A percentile compares a stretch with the other conserved stretches of the same genome.
These are phyloP conservation scores for Drosophila incognita DNA, from an alignment of 2,888 invertebrate genomes.

Conservation along the genomic window DNA sequence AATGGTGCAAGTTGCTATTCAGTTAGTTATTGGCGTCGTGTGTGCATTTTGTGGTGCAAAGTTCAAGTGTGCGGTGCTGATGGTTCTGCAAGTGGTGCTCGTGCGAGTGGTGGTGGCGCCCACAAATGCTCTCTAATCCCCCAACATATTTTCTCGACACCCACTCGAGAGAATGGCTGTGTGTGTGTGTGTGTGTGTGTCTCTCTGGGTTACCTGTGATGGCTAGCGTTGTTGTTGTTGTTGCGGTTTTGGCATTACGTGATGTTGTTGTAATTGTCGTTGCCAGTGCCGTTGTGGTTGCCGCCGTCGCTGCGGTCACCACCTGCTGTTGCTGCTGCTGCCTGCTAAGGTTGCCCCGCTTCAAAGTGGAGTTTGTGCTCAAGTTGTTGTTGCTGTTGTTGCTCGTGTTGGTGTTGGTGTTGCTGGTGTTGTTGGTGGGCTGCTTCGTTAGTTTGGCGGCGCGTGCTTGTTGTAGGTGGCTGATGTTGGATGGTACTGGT, in stretches of 20 bases:
- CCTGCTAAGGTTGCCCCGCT: constrained; percentile 58
- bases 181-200: background rate
- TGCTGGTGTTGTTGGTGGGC: constrained; percentile 64
- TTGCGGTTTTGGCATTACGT: constrained; percentile 73
- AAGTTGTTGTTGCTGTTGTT: constrained; percentile 38
- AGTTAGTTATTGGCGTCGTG: constrained; percentile 51
- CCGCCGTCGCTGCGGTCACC: constrained; percentile 74
- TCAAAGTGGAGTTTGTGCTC: constrained; percentile 64
- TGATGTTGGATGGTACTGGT: constrained; percentile 54
- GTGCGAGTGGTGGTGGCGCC: constrained; percentile 4
- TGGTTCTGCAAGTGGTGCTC: constrained; percentile 9
- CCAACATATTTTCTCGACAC: constrained; percentile 10
- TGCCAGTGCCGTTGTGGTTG: constrained; percentile 70
- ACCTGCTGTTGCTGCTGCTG: constrained; percentile 27
- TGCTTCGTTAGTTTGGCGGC: constrained; percentile 72
- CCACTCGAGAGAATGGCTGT: background rate
- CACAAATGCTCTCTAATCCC: constrained; percentile 16
- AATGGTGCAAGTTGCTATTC: constrained; percentile 33
- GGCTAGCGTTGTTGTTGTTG: constrained; percentile 75
- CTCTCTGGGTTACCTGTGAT: constrained; percentile 67
- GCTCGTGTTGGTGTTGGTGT: constrained; percentile 34
- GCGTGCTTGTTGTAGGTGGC: constrained; percentile 53
- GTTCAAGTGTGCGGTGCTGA: constrained; percentile 48
- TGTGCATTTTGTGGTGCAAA: constrained; percentile 65
- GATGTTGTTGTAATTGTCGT: constrained; percentile 75